Conservation (phyloP, 2,797 vertebrate species). For the Oryzias sinensis region DNA sequence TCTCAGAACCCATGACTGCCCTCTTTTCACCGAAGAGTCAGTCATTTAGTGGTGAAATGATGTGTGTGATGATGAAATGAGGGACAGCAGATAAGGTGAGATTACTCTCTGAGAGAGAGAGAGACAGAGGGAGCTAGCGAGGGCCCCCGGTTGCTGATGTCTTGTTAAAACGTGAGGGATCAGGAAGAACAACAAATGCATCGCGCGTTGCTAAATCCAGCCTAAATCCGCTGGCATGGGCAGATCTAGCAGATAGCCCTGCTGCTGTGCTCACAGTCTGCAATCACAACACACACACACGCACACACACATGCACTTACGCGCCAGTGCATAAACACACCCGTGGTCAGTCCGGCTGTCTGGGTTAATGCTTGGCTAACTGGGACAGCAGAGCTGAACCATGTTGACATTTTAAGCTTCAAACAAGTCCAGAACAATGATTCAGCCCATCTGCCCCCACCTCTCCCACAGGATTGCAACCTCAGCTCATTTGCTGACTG, state of each 20-base stretch:
- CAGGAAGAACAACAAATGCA: conserved; percentile 78
- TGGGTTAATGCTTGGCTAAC: conserved; percentile 79
- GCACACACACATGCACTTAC: conserved; percentile 35
- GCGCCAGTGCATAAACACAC: conserved; percentile 62
- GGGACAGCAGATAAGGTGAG: conserved; percentile 73
- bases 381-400: conserved; percentile 78
- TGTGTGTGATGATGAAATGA: conserved; percentile 75
- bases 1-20: conserved; percentile 34
- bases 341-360: conserved; percentile 75
- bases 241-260: conserved; percentile 76
- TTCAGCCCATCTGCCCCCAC: conserved; percentile 63
- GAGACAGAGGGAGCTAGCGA: conserved; percentile 29
- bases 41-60: conserved; percentile 76
- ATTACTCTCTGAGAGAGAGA: conserved; percentile 53
- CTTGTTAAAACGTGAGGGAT: conserved; percentile 75
- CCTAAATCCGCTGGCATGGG: conserved; percentile 78
- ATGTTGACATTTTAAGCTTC: conserved; percentile 80
- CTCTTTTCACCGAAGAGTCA: conserved; percentile 51
- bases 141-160: conserved; percentile 59
- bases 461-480: conserved; percentile 57
- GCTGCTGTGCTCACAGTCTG: conserved; percentile 74
- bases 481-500: conserved; percentile 70
- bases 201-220: conserved; percentile 72
- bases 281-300: conserved; percentile 46
- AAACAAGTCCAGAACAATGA: conserved; percentile 79